phyloP scores from a whole-genome alignment of 1,140 invertebrate genomes.

The Drosophila lacteicornis region DNA sequence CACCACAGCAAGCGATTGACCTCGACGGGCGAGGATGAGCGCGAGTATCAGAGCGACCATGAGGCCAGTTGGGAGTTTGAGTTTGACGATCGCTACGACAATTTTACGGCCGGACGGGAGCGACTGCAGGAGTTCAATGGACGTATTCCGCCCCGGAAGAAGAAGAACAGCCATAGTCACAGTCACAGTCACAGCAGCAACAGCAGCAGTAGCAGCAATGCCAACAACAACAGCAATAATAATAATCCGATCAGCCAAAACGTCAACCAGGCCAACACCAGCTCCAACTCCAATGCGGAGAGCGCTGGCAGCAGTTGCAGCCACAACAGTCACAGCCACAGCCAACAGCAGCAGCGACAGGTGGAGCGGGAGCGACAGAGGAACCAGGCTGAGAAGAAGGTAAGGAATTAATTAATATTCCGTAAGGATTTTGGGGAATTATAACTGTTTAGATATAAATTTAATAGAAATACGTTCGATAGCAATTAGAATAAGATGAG shows the following conservation, averaged over 20 bases:
- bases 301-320: slow-evolving; percentile 28
- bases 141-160: slow-evolving; percentile 83
- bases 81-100: slow-evolving; percentile 81
- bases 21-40: slow-evolving; percentile 83
- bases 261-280: slow-evolving; percentile 12
- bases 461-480: no score
- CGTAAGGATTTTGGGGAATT: no score
- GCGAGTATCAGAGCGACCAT: slow-evolving; percentile 82
- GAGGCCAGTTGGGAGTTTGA: slow-evolving; percentile 83
- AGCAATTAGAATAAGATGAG: slow-evolving; percentile 23
- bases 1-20: slow-evolving; percentile 75
- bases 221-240: slow-evolving; percentile 7
- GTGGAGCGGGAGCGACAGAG: slow-evolving; percentile 33
- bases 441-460: neutral
- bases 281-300: slow-evolving; percentile 26
- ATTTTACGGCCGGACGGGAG: slow-evolving; percentile 82
- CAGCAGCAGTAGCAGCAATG: slow-evolving; percentile 8
- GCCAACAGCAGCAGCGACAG: slow-evolving; percentile 19
- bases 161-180: slow-evolving; percentile 69
- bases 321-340: slow-evolving; percentile 20
- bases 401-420: slow-evolving; percentile 10
- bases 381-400: slow-evolving; percentile 54
- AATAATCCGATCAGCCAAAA: slow-evolving; percentile 33
- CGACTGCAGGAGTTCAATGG: slow-evolving; percentile 83
- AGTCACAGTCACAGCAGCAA: slow-evolving; percentile 21